Evolutionary conservation across 2,113 vertebrate genomes (phyloP), one percentile per base, ranked within the genome.

Genomic region (Rhinogobius similis): DNA sequence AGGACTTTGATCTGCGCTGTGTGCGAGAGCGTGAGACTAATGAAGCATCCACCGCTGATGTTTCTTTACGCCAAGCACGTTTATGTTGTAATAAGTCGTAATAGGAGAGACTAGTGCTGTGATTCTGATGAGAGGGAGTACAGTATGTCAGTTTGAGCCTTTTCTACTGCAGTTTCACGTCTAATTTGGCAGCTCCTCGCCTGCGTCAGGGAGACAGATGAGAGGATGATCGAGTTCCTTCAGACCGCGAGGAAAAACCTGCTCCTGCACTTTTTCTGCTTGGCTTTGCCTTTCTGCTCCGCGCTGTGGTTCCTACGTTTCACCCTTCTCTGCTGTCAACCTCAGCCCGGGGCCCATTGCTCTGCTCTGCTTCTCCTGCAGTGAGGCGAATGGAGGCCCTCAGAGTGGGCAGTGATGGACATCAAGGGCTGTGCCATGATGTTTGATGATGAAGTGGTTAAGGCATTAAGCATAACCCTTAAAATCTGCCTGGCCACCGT

Each of bases 11-110:
- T 62, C 36, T 39, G 55, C 69, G 44, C 38, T 59, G 27, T 65
- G 14, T 59, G 26, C 48, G 27, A 52, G 59, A 64, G 26, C 29
- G 16, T 68, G 71, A 79, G 62, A 62, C 61, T 79, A 82, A 87
- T 77, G 61, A 81, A 63, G 52, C 77, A 70, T 61, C 59, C 26
- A 65, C 61, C 71, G 68, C 71, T 44, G 24, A 65, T 68, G 29
- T 83, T 67, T 46, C 67, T 46, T 82, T 82, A 87, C 82, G 71
- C 76, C 82, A 79, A 68, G 41, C 43, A 18, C 81, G 84, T 82
- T 81, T 82, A 81, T 87, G 81, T 86, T 73, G 67, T 82, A 86
- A 90, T 87, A 90, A 82, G 64, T n/a, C n/a, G n/a, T n/a, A n/a
- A n/a, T n/a, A n/a, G n/a, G 56, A 16, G 48, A 75, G 79, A 73